Evolutionary conservation across 2,113 vertebrate species (phyloP).

Genomic region (Lycocorax pyrrhopterus): DNA sequence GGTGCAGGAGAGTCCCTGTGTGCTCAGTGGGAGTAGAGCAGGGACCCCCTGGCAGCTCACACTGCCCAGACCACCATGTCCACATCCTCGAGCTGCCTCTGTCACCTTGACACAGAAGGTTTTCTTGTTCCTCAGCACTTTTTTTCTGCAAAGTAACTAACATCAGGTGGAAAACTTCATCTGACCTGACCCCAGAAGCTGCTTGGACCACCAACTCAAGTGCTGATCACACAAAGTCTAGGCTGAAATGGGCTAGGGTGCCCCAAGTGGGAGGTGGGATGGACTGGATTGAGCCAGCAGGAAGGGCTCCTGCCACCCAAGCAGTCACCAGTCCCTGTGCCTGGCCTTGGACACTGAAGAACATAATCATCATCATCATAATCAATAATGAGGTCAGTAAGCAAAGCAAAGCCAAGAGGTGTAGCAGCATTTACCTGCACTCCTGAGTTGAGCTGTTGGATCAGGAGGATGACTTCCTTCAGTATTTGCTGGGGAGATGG

Average conservation of each 20-base stretch:
- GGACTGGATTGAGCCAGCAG: neutral
- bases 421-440: neutral
- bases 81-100: neutral
- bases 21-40: neutral
- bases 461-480: neutral
- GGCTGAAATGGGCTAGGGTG: neutral
- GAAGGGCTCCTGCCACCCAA: neutral
- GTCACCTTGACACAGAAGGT: neutral
- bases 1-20: neutral
- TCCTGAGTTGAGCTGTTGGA: neutral
- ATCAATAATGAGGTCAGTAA: neutral
- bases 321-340: neutral
- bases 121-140: neutral
- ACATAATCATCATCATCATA: neutral
- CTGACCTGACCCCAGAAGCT: neutral
- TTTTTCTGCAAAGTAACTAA: neutral
- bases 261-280: neutral
- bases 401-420: neutral
- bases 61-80: neutral
- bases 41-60: accelerated
- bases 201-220: neutral
- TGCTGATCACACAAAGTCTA: neutral
- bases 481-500: accelerated
- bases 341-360: neutral
- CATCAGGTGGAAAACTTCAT: neutral